These are phyloP conservation scores for Lates calcarifer DNA, from an alignment of 2,113 vertebrate genomes.

Conservation along the genomic window DNA sequence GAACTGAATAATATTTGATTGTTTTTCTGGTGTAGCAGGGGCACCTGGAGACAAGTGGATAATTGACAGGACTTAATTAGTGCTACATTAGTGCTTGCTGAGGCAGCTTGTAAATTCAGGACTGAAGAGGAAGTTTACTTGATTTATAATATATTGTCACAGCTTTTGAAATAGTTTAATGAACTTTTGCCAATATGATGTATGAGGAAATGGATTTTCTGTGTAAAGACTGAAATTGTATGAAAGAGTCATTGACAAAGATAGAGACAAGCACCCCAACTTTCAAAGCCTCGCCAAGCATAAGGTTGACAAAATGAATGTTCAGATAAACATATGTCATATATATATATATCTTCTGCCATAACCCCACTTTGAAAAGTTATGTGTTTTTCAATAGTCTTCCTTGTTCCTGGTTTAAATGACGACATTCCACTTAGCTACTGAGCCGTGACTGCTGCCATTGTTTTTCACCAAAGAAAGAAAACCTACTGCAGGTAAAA, in stretches of 20 bases:
- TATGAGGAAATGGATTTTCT: constrained; percentile 27
- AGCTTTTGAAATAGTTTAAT: not conserved
- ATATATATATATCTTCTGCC: not conserved
- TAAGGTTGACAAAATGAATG: not conserved
- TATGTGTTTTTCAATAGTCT: constrained; percentile 22
- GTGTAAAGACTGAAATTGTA: not conserved
- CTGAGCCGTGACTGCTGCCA: constrained; percentile 36
- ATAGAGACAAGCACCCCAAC: not conserved
- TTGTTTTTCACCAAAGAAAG: not conserved
- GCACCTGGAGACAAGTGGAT: constrained; percentile 39
- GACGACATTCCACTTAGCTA: constrained; percentile 40
- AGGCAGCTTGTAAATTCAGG: not conserved
- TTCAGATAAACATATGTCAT: not conserved
- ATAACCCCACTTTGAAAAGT: not conserved
- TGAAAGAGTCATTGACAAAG: not conserved
- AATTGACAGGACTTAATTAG: constrained; percentile 16
- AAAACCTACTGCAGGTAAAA: constrained; percentile 15
- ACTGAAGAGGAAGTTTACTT: not conserved
- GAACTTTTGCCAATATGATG: not conserved
- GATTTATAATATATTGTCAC: not conserved
- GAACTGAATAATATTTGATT: not conserved
- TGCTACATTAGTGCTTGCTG: not conserved
- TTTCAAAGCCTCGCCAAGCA: not conserved
- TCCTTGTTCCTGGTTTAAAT: constrained; percentile 72
- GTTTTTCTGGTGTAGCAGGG: not conserved